phyloP scores from a whole-genome alignment of 2,888 invertebrate genomes.

The Metellina segmentata region DNA sequence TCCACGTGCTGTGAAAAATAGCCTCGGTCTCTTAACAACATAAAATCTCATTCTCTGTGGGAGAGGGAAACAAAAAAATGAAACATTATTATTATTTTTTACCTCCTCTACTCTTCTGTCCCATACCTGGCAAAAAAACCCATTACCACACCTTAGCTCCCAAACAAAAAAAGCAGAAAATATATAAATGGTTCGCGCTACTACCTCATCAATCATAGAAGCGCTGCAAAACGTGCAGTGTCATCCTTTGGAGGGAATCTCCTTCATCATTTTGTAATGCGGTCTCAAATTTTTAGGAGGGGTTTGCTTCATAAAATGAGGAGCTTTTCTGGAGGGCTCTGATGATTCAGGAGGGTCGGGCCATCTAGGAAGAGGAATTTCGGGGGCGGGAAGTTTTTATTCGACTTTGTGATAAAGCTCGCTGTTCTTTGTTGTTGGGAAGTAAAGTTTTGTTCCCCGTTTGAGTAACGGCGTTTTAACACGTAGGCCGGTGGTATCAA shows the following conservation, averaged over 20 bases:
- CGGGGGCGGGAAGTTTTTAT: conserved; percentile 19
- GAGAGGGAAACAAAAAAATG: conserved; percentile 8
- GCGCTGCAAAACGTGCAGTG: conserved; percentile 37
- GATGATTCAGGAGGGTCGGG: conserved; percentile 6
- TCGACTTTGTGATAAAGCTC: conserved; percentile 19
- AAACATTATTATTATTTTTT: conserved; percentile 11
- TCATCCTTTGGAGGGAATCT: conserved; percentile 1
- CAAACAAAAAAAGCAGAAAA: conserved; percentile 21
- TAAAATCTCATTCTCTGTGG: conserved; percentile 32
- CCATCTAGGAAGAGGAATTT: background rate
- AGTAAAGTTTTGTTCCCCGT: background rate
- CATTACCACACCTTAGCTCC: conserved; percentile 49
- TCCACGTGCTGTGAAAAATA: conserved; percentile 8
- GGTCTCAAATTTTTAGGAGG: conserved; percentile 38
- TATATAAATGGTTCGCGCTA: conserved; percentile 57
- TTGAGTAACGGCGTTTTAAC: background rate
- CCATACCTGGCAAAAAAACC: conserved; percentile 39
- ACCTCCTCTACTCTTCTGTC: background rate
- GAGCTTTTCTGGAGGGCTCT: background rate
- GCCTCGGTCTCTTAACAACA: conserved; percentile 11
- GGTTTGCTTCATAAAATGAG: conserved; percentile 30
- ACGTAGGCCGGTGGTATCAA: background rate
- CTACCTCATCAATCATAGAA: conserved; percentile 52
- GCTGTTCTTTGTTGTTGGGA: background rate
- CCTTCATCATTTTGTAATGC: conserved; percentile 64